phyloP scores from a whole-genome alignment of 2,888 invertebrate species.

The Rhimphoctona megacephalus region DNA sequence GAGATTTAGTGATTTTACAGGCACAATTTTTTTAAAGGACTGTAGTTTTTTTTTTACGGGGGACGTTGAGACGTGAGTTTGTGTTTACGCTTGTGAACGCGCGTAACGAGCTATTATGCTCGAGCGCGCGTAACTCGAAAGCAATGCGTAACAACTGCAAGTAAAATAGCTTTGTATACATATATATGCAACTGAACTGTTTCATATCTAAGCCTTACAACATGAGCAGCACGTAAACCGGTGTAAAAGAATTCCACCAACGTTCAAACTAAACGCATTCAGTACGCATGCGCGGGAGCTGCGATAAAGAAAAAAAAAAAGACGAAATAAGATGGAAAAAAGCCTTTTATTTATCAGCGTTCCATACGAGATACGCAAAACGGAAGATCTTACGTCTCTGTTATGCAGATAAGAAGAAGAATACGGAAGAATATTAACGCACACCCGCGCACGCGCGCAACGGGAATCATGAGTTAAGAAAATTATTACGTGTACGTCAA shows the following conservation, averaged over 20 bases:
- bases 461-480: conserved; percentile 3
- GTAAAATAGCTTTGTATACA: neutral
- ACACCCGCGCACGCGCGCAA: neutral
- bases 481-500: neutral
- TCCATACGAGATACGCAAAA: conserved; percentile 37
- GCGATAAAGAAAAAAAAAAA: conserved; percentile 20
- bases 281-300: neutral
- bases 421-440: conserved; percentile 31
- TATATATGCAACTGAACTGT: conserved; percentile 11
- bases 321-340: conserved; percentile 5
- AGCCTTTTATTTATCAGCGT: conserved; percentile 44
- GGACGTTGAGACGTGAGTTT: conserved; percentile 27
- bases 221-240: conserved; percentile 1
- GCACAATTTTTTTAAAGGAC: too few relatives aligned
- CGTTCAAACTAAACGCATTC: neutral
- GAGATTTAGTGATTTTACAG: neutral
- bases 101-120: conserved; percentile 73
- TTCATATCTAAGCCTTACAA: conserved; percentile 42
- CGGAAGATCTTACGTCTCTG: conserved; percentile 35
- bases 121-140: conserved; percentile 70
- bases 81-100: conserved; percentile 69
- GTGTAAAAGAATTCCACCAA: conserved; percentile 15
- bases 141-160: conserved; percentile 69
- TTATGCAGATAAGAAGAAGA: conserved; percentile 24
- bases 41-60: neutral